Conservation (phyloP, 1,140 invertebrate genomes). For the Sinella curviseta region DNA sequence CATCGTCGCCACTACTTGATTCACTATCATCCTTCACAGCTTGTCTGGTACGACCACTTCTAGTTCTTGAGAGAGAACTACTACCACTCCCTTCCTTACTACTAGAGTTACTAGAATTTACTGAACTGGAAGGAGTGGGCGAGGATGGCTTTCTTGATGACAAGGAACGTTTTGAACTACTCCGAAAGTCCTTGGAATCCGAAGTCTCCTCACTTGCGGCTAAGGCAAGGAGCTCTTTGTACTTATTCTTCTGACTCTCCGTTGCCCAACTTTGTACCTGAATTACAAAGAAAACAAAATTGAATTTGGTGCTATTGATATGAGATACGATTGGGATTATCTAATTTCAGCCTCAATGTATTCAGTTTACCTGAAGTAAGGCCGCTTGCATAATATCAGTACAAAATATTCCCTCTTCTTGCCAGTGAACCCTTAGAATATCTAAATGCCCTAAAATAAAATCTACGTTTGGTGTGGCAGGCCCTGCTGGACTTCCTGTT, state of each 20-base stretch:
- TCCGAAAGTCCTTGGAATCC: slow-evolving; percentile 28
- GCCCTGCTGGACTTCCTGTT: slow-evolving; percentile 53
- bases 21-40: slow-evolving; percentile 30
- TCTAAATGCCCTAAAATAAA: slow-evolving; percentile 89
- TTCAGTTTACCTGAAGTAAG: slow-evolving; percentile 59
- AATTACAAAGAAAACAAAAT: slow-evolving; percentile 4
- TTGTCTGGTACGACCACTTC: slow-evolving; percentile 39
- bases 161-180: slow-evolving; percentile 24
- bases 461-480: slow-evolving; percentile 65
- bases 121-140: slow-evolving; percentile 15
- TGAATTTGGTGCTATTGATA: not conserved
- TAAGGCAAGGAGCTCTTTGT: slow-evolving; percentile 84
- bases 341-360: not conserved
- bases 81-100: slow-evolving; percentile 19
- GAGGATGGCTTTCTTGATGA: slow-evolving; percentile 35
- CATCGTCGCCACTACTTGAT: slow-evolving; percentile 39
- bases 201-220: slow-evolving; percentile 79
- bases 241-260: slow-evolving; percentile 83
- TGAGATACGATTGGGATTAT: not conserved
- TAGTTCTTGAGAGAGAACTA: slow-evolving; percentile 27
- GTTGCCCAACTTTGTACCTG: slow-evolving; percentile 55
- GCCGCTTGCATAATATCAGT: slow-evolving; percentile 86
- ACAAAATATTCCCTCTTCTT: slow-evolving; percentile 63
- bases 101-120: not conserved
- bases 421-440: slow-evolving; percentile 72